Evolutionary conservation across 2,797 vertebrate genomes (phyloP).

Genomic region (Karalla daura): DNA sequence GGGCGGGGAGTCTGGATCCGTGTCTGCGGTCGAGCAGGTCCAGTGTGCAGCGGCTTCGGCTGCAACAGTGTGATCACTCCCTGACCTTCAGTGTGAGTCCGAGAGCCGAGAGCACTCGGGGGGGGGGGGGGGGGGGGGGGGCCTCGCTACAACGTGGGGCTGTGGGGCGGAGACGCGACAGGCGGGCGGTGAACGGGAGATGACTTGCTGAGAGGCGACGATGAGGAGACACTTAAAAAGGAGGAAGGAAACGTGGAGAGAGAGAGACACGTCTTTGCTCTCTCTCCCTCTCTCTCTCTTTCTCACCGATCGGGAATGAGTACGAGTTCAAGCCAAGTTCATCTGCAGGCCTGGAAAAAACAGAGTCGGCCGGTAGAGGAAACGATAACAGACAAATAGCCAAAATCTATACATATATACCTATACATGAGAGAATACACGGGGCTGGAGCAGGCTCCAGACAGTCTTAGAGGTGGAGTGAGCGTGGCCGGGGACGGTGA

Average conservation of each 20-base stretch:
- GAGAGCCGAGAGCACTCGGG: slow-evolving; percentile 53
- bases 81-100: slow-evolving; percentile 51
- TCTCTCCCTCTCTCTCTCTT: no score
- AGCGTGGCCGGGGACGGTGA: slow-evolving; percentile 61
- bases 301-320: slow-evolving; percentile 61
- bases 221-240: slow-evolving; percentile 41
- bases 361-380: slow-evolving; percentile 58
- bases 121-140: slow-evolving; percentile 53
- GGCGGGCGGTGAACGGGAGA: slow-evolving; percentile 38
- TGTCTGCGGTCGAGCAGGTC: slow-evolving; percentile 66
- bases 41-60: slow-evolving; percentile 54
- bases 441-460: slow-evolving; percentile 71
- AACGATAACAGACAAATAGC: slow-evolving; percentile 78
- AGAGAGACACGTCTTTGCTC: slow-evolving; percentile 28
- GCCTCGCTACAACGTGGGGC: slow-evolving; percentile 55
- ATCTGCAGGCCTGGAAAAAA: slow-evolving; percentile 62
- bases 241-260: slow-evolving; percentile 21
- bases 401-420: slow-evolving; percentile 86
- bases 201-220: slow-evolving; percentile 48
- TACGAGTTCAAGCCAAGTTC: slow-evolving; percentile 61
- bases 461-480: slow-evolving; percentile 74
- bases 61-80: slow-evolving; percentile 53
- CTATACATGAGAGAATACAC: slow-evolving; percentile 79
- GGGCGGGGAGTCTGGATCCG: slow-evolving; percentile 58
- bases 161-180: slow-evolving; percentile 51